Conservation (phyloP, 1,140 invertebrate genomes). For the Lordiphosa mommai region DNA sequence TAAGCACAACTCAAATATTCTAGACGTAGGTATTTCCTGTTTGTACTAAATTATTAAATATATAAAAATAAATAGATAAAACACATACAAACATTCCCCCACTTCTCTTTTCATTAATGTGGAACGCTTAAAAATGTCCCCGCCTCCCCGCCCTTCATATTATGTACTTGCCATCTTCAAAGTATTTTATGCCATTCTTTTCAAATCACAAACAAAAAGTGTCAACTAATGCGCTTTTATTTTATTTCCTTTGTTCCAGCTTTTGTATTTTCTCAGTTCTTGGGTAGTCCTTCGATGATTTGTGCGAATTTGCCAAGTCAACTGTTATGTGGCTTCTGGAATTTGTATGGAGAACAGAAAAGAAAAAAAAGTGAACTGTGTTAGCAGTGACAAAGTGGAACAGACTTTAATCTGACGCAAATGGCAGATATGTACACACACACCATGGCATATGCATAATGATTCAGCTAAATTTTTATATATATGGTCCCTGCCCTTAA, state of each 20-base stretch:
- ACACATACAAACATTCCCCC: too few species aligned
- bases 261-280: not conserved
- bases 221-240: conserved; percentile 24
- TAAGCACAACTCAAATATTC: too few species aligned
- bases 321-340: conserved; percentile 8
- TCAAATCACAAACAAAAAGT: conserved; percentile 14
- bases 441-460: conserved; percentile 2
- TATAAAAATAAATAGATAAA: too few species aligned
- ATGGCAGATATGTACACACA: not conserved
- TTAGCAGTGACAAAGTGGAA: conserved; percentile 8
- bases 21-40: too few species aligned
- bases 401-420: conserved; percentile 4
- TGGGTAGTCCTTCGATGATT: not conserved
- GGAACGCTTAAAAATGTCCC: too few species aligned
- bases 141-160: too few species aligned
- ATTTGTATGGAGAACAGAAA: not conserved
- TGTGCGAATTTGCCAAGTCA: conserved; percentile 14
- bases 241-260: conserved; percentile 11
- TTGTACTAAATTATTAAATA: too few species aligned
- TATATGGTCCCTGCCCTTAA: conserved; percentile 8
- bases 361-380: conserved; percentile 1
- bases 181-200: not conserved
- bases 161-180: not conserved
- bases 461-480: conserved; percentile 1
- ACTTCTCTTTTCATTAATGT: too few species aligned